phyloP scores from a whole-genome alignment of 2,113 vertebrate genomes.

The Brachyhypopomus gauderio region DNA sequence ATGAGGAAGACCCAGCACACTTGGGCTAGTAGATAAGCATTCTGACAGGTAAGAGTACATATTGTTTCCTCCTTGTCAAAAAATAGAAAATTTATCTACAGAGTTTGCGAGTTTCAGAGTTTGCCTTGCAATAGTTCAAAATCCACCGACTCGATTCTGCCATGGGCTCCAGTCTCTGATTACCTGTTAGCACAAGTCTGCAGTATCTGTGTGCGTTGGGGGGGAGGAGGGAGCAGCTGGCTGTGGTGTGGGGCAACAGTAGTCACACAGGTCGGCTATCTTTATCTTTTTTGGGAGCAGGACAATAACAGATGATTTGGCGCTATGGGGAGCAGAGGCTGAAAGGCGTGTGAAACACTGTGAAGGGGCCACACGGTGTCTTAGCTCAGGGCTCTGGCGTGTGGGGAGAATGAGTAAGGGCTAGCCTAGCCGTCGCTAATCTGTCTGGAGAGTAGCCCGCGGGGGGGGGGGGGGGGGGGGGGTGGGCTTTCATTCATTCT shows the following conservation, averaged over 20 bases:
- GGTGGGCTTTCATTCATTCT: too few species aligned
- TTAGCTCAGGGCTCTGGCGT: neutral
- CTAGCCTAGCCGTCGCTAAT: neutral
- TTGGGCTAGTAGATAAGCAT: neutral
- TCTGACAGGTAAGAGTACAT: too few species aligned
- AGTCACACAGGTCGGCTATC: neutral
- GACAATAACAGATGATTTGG: slow-evolving; percentile 7
- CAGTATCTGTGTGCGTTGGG: too few species aligned
- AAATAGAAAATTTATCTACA: neutral
- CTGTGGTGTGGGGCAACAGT: neutral
- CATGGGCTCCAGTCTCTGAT: neutral
- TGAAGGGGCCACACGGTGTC: neutral
- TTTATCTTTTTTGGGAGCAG: slow-evolving; percentile 6
- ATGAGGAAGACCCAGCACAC: neutral
- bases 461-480: neutral
- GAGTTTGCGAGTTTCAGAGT: neutral
- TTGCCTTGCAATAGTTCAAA: neutral
- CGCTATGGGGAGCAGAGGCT: neutral
- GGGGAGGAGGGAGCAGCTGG: neutral
- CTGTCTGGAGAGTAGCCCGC: slow-evolving; percentile 1
- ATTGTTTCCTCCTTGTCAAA: neutral
- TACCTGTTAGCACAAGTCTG: neutral
- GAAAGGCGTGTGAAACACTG: neutral
- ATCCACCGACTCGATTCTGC: neutral
- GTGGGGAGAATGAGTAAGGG: neutral